A percentile compares a stretch with the other conserved stretches of the same genome.
phyloP scores from a whole-genome alignment of 2,888 invertebrate species.

The Nematopogon swammerdamellus region DNA sequence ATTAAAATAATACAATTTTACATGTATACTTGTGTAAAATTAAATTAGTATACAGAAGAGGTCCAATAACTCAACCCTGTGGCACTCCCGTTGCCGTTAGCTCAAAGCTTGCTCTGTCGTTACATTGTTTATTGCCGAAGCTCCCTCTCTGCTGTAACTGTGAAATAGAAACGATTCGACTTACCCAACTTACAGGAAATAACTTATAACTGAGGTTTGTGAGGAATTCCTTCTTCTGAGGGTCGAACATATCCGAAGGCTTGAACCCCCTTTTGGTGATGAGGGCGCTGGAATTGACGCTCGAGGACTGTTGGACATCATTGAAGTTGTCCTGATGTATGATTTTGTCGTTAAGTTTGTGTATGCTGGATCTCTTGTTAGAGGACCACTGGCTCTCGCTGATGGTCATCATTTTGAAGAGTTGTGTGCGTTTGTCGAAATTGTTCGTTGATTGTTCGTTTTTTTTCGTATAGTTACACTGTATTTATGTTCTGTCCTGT shows the following conservation, averaged over 20 bases:
- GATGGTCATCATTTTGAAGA: slow-evolving; percentile 47
- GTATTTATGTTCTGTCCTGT: background rate
- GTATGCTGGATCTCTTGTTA: slow-evolving; percentile 48
- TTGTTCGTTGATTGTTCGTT: slow-evolving; percentile 5
- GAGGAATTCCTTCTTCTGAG: slow-evolving; percentile 75
- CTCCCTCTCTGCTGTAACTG: background rate
- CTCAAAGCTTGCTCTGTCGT: background rate
- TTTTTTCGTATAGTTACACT: slow-evolving; percentile 1
- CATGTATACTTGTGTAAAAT: background rate
- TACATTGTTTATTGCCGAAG: background rate
- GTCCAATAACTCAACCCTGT: background rate
- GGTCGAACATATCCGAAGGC: slow-evolving; percentile 82
- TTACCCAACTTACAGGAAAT: slow-evolving; percentile 80
- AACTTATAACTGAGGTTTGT: slow-evolving; percentile 77
- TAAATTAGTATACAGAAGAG: no score
- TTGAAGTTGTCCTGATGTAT: slow-evolving; percentile 46
- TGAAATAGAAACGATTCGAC: slow-evolving; percentile 23
- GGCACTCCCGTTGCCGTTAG: background rate
- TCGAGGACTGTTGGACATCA: slow-evolving; percentile 45
- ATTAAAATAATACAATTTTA: background rate
- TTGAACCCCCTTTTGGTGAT: slow-evolving; percentile 76
- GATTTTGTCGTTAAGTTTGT: slow-evolving; percentile 46
- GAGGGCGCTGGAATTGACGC: slow-evolving; percentile 56
- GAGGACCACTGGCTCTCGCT: slow-evolving; percentile 52
- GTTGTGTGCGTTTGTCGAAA: slow-evolving; percentile 1